A percentile compares a stretch with the other conserved stretches of the same genome.
phyloP scores from a whole-genome alignment of 2,113 vertebrate genomes.

The Eudyptes chrysolophus region DNA sequence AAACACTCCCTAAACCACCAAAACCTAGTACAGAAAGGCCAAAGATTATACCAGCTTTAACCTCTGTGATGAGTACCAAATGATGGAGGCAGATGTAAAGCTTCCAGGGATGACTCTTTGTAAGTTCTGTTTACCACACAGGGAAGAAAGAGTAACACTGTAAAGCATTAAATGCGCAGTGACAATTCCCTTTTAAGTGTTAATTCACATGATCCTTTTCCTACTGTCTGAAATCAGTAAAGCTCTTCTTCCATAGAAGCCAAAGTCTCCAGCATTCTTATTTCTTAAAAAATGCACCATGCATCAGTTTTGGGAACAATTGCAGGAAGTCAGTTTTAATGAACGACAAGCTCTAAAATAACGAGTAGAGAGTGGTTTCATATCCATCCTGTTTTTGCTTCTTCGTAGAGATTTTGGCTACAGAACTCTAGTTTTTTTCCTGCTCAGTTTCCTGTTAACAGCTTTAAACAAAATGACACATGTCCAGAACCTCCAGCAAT shows the following conservation, averaged over 20 bases:
- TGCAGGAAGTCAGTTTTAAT: constrained; percentile 3
- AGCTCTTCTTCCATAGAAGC: not conserved
- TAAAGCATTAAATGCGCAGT: not conserved
- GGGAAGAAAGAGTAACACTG: not conserved
- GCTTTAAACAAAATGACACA: not conserved
- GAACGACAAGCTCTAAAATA: not conserved
- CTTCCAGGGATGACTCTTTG: not conserved
- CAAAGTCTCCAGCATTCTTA: not conserved
- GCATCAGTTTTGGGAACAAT: not conserved
- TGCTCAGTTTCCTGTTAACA: not conserved
- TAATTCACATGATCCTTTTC: not conserved
- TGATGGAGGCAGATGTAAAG: not conserved
- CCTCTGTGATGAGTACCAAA: not conserved
- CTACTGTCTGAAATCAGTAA: not conserved
- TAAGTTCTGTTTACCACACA: not conserved
- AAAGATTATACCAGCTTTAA: not conserved
- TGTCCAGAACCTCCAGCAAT: not conserved
- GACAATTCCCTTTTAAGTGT: not conserved
- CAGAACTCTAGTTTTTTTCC: not conserved
- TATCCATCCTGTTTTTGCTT: not conserved
- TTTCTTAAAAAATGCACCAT: not conserved
- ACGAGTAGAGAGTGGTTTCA: fast-evolving
- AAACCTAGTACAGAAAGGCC: not conserved
- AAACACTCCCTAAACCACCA: not conserved
- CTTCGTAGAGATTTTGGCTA: not conserved